Evolutionary conservation across 2,797 vertebrate species (phyloP), one percentile per base, ranked within the genome.

Genomic region (Channa striata): DNA sequence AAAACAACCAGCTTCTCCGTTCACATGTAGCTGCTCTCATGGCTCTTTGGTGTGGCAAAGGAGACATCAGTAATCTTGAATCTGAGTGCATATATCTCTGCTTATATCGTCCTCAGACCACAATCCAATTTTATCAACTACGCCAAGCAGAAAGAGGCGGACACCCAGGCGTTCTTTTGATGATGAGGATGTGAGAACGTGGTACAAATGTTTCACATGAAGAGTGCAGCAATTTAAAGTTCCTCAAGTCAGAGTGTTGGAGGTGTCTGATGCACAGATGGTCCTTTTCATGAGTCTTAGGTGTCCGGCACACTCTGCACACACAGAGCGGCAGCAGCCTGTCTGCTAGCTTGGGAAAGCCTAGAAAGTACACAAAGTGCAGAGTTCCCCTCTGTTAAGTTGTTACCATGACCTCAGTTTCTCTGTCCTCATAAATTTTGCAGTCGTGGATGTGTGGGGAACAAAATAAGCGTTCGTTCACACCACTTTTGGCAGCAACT

Each of bases 161-260:
- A 66, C 83, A 58, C 70, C 72, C 67, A 67, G 21, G 70, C 37
- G 65, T 43, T 9, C 56, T 72, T 57, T 39, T 62, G 60, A 80
- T 62, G 21, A 51, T 34, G 59, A 82, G 51, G 46, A 67, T 1
- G 64, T 10, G 11, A 65, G 46, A 44, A 52, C 0, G 66, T 25
- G 44, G 71, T 76, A 66, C 53, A 71, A 81, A 82, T 8, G 37
- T 59, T 12, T 14, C 17, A 21, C 11, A n/a, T 49, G 46, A 72
- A 64, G 42, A 73, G 58, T 37, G 37, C 34, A 8, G 39, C 78
- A 49, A 78, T 79, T 50, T 39, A 58, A 59, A 64, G 65, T 70
- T 69, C 60, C 68, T 68, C 21, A 51, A 59, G 68, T 59, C 48
- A 30, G 25, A 4, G 6, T 30, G 25, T 30, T 30, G 25, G 25